Evolutionary conservation across 2,797 vertebrate species (phyloP).

Genomic region (Phoxinus dragarum): DNA sequence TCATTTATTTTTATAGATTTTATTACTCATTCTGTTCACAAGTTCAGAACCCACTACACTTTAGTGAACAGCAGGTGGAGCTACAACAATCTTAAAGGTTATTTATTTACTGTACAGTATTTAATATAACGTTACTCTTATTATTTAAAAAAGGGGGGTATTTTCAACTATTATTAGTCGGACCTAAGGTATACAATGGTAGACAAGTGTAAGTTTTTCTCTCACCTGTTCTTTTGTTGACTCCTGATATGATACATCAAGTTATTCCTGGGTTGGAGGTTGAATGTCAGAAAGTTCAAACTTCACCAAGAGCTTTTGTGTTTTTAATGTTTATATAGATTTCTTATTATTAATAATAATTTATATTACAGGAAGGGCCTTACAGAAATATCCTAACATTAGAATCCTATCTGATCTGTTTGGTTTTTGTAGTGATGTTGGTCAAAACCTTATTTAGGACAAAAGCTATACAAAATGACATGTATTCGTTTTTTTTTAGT

Average conservation of each 20-base stretch:
- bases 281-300: not conserved
- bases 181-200: not conserved
- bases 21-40: not conserved
- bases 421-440: no score
- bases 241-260: not conserved
- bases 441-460: no score
- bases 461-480: no score
- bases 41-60: not conserved
- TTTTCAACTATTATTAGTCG: not conserved
- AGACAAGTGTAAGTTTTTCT: no score
- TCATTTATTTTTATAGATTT: not conserved
- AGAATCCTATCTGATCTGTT: no score
- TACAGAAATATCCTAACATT: no score
- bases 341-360: not conserved
- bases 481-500: no score
- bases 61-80: conserved; percentile 33
- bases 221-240: not conserved
- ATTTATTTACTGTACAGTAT: not conserved
- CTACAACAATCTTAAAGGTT: not conserved
- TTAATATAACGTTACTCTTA: not conserved
- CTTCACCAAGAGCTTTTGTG: conserved; percentile 1
- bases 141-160: not conserved
- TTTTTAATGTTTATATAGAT: not conserved
- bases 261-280: not conserved
- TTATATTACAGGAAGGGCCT: not conserved